Evolutionary conservation across 2,113 vertebrate species (phyloP), one percentile per base, ranked within the genome.

Genomic region (Amphiprion percula): DNA sequence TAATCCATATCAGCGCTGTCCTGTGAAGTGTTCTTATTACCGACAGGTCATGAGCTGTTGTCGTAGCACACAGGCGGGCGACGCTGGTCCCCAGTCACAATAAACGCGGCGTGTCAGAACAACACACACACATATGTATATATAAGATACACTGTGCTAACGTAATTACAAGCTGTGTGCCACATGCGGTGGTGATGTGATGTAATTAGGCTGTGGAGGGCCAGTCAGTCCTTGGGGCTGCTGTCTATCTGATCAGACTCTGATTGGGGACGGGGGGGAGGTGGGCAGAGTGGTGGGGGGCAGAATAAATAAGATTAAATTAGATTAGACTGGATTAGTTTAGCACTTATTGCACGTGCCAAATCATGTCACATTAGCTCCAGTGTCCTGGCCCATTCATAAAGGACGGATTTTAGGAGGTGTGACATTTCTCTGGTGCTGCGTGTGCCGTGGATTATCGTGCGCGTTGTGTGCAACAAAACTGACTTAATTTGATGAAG

Each of bases 261-360:
- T 91, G 89, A 93, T 93, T 91, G 91, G 79, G 77, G 84, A 17
- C 28, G 16, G 28, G 71, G 79, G 76, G 52, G 47, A 15, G 70
- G 72, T 21, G 67, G 61, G 46, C 7, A 12, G 24, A 64, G 77
- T 75, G 73, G 61, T 4, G 81, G 74, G 63, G 82, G 77, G 72
- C 68, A 83, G 83, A 92, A 94, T 92, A 94, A 93, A 93, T 92
- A 87, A 77, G 79, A 91, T 91, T 85, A 89, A 87, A 91, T 93
- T 90, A 88, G 87, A 94, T 94, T 93, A 93, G 73, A 91, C 85
- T 86, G 85, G 91, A 94, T 94, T 94, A 92, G 93, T 92, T 94
- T 94, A 92, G 90, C 91, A 87, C 89, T 94, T 93, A 94, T 94
- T 93, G 93, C 93, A 92, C 86, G 85, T 91, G 93, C 92, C 93